Base-by-base conservation (phyloP, 2,888 invertebrate species). In the Ectemnius continuus region DNA sequence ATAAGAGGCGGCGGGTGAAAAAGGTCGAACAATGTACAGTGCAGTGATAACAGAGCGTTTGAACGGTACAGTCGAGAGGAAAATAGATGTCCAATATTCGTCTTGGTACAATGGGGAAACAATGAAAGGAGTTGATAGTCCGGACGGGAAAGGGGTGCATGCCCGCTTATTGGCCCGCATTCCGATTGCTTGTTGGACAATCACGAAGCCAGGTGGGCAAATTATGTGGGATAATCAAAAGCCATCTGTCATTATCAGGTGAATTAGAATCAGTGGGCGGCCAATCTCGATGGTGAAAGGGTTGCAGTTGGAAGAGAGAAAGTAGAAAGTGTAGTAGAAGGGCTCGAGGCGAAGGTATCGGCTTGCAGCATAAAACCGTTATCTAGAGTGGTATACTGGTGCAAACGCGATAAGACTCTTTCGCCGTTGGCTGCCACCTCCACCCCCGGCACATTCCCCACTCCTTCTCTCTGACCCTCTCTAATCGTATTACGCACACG, bases 201-300 rank as follows among this genome's bases (percentile, higher is more conserved):
- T 36, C 36, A 11, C 36, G 1, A 36, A 11, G 36, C 11, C 36
- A 36, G 36, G 46, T 73, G 79, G 84, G 82, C 86, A 85, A 84
- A 87, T 87, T 78, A 79, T 76, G 72, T 70, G 79, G 82, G 76
- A 83, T 84, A 84, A 86, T 86, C 84, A 84, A 73, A 75, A 72
- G 74, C 83, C 83, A 87, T 87, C 81, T 86, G 79, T 86, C 87
- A 86, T 87, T 84, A 82, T 87, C 86, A 82, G 75, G 59, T 16
- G 16, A 2, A 6, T 52, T 13, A 13, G 52, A 14, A 52, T 16
- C 52, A 52, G 14, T 52, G 8, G 2, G 16, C n/a, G 16, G 52
- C 1, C 14, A 52, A 16, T 52, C 52, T 52, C 14, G 14, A 16
- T 52, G 5, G 52, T 16, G 8, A 52, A 14, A 14, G 52, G 13